Conservation (phyloP, 2,797 vertebrate genomes). For the Chelon labrosus region DNA sequence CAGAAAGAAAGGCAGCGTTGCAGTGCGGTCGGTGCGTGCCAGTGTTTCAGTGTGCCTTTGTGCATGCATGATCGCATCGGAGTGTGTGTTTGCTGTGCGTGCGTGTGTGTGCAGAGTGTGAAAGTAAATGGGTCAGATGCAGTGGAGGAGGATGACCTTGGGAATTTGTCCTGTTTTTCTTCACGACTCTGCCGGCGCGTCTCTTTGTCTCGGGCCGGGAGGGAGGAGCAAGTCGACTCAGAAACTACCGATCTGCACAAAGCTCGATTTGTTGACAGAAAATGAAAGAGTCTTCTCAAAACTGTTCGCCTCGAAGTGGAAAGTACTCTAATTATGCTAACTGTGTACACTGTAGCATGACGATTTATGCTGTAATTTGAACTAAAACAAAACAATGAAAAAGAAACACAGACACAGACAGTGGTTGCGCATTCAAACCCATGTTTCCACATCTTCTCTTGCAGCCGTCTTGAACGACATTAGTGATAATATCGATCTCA, state of each 20-base stretch:
- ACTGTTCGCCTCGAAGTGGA: background rate
- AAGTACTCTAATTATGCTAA: background rate
- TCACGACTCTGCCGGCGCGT: constrained; percentile 42
- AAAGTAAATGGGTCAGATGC: constrained; percentile 82
- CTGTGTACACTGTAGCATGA: background rate
- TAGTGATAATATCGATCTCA: background rate
- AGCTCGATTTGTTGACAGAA: constrained; percentile 2
- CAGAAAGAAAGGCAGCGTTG: constrained; percentile 38
- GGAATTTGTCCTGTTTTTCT: constrained; percentile 81
- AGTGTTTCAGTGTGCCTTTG: constrained; percentile 41
- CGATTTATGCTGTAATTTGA: background rate
- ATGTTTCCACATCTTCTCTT: background rate
- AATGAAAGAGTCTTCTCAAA: background rate
- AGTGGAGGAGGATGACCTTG: constrained; percentile 79
- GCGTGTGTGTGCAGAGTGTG: constrained; percentile 47
- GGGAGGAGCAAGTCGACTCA: background rate
- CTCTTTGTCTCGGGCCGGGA: constrained; percentile 59
- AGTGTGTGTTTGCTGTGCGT: constrained; percentile 20
- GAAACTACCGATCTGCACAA: background rate
- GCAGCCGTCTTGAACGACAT: background rate
- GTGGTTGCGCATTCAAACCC: no score
- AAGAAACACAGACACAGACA: background rate
- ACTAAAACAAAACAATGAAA: background rate
- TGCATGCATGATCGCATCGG: constrained; percentile 60
- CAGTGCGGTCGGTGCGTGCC: constrained; percentile 34